Percentiles rank a stretch among this genome's conserved stretches.
Conservation (phyloP, 2,113 vertebrate genomes). For the Trichomycterus rosablanca region DNA sequence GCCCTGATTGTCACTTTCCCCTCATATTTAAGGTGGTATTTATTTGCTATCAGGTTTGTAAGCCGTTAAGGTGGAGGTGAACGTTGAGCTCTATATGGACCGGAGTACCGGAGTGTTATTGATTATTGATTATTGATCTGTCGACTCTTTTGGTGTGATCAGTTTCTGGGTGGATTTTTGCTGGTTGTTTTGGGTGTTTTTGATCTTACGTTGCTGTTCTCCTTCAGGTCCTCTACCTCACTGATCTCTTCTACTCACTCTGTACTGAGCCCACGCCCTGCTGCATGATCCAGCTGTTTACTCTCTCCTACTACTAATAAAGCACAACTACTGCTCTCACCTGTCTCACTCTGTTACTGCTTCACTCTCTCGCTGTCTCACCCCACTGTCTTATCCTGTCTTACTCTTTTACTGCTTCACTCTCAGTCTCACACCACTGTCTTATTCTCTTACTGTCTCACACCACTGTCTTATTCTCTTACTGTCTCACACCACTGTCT, state of each 20-base stretch:
- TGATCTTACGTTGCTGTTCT: not conserved
- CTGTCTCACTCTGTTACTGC: conserved; percentile 1
- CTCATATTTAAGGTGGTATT: no score
- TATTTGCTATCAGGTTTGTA: no score
- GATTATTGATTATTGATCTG: not conserved
- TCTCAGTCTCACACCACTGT: not conserved
- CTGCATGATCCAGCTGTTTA: no score
- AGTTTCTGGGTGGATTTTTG: not conserved
- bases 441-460: conserved; percentile 32
- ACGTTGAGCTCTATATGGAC: not conserved
- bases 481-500: not conserved
- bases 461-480: conserved; percentile 50
- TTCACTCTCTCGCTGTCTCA: not conserved
- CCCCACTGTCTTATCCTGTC: no score
- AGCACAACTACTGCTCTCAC: no score
- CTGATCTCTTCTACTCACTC: not conserved
- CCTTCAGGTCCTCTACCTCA: not conserved
- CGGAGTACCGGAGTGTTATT: not conserved
- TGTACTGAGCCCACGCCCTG: no score
- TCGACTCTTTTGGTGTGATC: not conserved
- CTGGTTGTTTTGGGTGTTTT: not conserved
- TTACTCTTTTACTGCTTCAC: not conserved
- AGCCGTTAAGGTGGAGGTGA: no score
- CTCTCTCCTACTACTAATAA: no score
- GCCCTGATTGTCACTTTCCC: no score